These are phyloP conservation scores for Pristionchus japonicus DNA, from an alignment of 2,888 invertebrate genomes.

Conservation along the genomic window DNA sequence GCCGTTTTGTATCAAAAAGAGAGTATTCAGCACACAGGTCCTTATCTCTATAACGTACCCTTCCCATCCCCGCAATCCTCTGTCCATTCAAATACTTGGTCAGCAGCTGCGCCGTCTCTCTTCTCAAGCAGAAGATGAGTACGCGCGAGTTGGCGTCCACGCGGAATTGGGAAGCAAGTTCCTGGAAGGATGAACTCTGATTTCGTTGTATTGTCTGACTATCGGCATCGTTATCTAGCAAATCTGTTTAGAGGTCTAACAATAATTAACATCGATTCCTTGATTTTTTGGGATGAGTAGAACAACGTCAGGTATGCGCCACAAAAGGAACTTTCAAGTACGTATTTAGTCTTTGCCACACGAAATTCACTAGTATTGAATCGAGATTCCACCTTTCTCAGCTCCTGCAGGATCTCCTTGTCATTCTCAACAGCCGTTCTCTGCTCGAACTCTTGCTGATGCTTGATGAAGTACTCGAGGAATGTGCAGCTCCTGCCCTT, in stretches of 20 bases:
- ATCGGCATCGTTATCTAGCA: no score
- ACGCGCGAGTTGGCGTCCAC: neutral
- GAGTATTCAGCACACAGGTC: no score
- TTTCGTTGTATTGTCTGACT: no score
- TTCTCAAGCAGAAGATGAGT: slow-evolving; percentile 24
- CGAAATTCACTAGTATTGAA: no score
- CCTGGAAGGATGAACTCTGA: no score
- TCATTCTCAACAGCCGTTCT: neutral
- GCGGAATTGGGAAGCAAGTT: neutral
- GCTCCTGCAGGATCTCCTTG: slow-evolving; percentile 10
- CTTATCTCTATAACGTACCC: neutral
- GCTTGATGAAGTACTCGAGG: neutral
- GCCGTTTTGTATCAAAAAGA: no score
- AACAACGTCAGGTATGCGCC: no score
- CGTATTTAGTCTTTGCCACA: no score
- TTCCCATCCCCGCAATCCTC: neutral
- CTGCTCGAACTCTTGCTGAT: neutral
- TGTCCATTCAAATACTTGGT: slow-evolving; percentile 1
- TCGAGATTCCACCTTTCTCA: slow-evolving; percentile 23
- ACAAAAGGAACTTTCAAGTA: no score
- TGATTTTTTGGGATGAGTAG: no score
- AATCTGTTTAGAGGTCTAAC: no score
- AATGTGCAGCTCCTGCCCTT: neutral
- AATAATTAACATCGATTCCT: no score
- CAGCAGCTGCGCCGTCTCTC: slow-evolving; percentile 35